A percentile compares a stretch with the other conserved stretches of the same genome.
phyloP scores from a whole-genome alignment of 2,113 vertebrate species.

The Onychostruthus taczanowskii region DNA sequence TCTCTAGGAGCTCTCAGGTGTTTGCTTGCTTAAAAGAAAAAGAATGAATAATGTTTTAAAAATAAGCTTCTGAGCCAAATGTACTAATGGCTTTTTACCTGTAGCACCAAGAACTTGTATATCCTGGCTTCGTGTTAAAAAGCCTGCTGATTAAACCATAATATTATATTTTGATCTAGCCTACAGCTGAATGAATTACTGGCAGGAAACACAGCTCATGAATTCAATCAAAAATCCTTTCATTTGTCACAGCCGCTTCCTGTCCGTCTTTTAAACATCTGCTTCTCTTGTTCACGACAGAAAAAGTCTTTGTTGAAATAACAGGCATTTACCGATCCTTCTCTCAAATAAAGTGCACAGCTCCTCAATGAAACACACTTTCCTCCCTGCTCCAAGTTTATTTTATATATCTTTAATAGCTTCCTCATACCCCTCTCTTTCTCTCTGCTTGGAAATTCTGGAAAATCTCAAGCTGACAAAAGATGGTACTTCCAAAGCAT shows the following conservation, averaged over 20 bases:
- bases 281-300: slow-evolving; percentile 70
- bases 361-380: slow-evolving; percentile 46
- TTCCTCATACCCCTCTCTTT: slow-evolving; percentile 69
- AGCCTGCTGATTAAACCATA: slow-evolving; percentile 66
- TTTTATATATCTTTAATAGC: slow-evolving; percentile 76
- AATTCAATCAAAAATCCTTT: slow-evolving; percentile 79
- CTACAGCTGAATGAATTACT: slow-evolving; percentile 77
- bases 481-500: slow-evolving; percentile 41
- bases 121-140: slow-evolving; percentile 55
- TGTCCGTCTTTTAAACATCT: slow-evolving; percentile 76
- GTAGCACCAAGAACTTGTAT: slow-evolving; percentile 20
- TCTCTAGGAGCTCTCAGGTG: slow-evolving; percentile 12
- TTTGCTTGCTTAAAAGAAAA: slow-evolving; percentile 46
- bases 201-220: slow-evolving; percentile 79
- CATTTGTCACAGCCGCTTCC: slow-evolving; percentile 80
- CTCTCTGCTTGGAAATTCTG: slow-evolving; percentile 73
- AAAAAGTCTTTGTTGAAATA: slow-evolving; percentile 73
- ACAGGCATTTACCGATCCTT: slow-evolving; percentile 59
- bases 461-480: slow-evolving; percentile 75
- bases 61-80: neutral
- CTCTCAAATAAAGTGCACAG: slow-evolving; percentile 18
- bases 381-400: slow-evolving; percentile 58
- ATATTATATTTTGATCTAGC: slow-evolving; percentile 71
- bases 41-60: slow-evolving; percentile 2
- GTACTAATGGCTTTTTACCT: slow-evolving; percentile 53